These are phyloP conservation scores for Aphrocallistes beatrix DNA, from an alignment of 37 sponge, comb jelly and placozoan genomes.

Conservation along the genomic window DNA sequence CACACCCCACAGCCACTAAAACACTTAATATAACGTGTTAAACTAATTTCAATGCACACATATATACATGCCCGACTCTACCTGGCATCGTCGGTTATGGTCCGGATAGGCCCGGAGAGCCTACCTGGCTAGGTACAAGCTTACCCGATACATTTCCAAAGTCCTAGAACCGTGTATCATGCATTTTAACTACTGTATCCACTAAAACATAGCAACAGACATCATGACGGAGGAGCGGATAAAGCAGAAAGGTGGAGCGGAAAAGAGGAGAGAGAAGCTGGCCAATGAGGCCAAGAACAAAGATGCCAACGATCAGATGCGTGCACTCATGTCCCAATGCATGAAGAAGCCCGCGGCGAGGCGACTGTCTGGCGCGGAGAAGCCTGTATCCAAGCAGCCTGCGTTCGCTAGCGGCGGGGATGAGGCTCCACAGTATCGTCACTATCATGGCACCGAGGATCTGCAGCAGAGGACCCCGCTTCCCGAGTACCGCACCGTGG, in stretches of 20 bases:
- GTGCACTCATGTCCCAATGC: not conserved
- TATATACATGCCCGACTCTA: too few species aligned
- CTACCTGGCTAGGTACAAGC: too few species aligned
- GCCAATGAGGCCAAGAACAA: not conserved
- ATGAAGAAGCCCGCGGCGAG: not conserved
- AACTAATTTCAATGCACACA: too few species aligned
- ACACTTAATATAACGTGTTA: too few species aligned
- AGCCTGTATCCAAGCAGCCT: not conserved
- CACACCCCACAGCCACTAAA: too few species aligned
- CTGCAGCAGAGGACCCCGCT: not conserved
- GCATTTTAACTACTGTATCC: conserved; percentile 10
- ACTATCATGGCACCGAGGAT: not conserved
- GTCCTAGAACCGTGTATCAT: too few species aligned
- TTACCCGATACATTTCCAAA: too few species aligned
- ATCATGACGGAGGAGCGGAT: not conserved
- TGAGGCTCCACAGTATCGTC: conserved; percentile 21
- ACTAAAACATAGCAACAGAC: not conserved
- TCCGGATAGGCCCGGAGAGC: too few species aligned
- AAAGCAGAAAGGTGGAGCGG: not conserved
- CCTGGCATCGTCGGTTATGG: too few species aligned
- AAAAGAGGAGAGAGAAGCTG: conserved; percentile 10
- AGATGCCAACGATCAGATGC: conserved; percentile 3
- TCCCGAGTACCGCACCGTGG: not conserved
- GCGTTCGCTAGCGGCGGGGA: conserved; percentile 14
- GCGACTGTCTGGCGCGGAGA: not conserved